Evolutionary conservation across 2,797 vertebrate species (phyloP), one percentile per base, ranked within the genome.

Genomic region (Acrocephalus scirpaceus): DNA sequence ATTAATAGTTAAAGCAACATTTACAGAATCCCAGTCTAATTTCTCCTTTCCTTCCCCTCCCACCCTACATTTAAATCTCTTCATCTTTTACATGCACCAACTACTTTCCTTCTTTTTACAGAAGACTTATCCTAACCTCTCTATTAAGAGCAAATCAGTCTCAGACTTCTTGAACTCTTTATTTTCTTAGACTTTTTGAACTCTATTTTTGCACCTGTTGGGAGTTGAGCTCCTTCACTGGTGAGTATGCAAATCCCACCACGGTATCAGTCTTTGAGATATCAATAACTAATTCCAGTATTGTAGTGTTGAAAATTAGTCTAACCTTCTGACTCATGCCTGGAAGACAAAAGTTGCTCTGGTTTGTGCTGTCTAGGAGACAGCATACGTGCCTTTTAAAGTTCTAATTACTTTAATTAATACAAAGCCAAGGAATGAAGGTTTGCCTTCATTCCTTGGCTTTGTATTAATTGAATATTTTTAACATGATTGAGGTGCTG

Each of bases 1-100:
- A 83, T 95, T 90, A 96, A 90, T 93, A 95, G 86, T 95, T 95
- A 94, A 94, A 95, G 44, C 75, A 83, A 85, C 47, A 62, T 81
- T 96, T 93, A 92, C 30, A 80, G 71, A 96, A 92, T 85, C 84
- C 53, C 66, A 78, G 56, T 54, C 50, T 76, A 36, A 30, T 26
- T 54, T 71, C 67, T 77, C 58, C 16, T 91, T 18, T 30, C 22
- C 34, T 47, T 57, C 15, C 53, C 4, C 27, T 87, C 54, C 32
- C 11, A 19, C 6, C 21, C 45, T 38, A 40, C 38, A 65, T 80
- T 88, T 62, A 69, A 61, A 56, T 69, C 30, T 89, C 32, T 72
- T 83, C 6, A 67, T 82, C 66, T 93, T 90, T 71, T 87, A 91
- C 2, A 0, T 40, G 13, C 34, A 30, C 38, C 0, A 0, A 11